Evolutionary conservation across 1,140 invertebrate genomes (phyloP).

Genomic region (Bicyclus anynana): DNA sequence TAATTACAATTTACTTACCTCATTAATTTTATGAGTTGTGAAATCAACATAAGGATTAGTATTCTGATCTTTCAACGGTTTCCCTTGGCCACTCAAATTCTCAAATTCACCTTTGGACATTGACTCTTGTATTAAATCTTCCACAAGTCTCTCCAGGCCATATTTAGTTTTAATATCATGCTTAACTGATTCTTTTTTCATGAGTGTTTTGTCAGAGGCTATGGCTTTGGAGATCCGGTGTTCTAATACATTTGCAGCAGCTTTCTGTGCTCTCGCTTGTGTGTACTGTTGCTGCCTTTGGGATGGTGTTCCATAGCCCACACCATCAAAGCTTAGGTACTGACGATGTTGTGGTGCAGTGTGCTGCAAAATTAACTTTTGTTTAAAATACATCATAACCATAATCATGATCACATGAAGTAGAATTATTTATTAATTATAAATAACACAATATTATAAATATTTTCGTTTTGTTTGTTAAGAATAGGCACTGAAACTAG

Average conservation of each 20-base stretch:
- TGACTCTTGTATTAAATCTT: conserved; percentile 93
- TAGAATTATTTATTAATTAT: too few species aligned
- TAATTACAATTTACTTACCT: conserved; percentile 73
- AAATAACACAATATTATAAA: too few species aligned
- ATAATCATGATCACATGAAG: too few species aligned
- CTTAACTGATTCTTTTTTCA: conserved; percentile 80
- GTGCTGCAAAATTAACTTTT: conserved; percentile 79
- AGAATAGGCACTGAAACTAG: too few species aligned
- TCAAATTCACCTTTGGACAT: conserved; percentile 93
- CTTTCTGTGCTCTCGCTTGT: conserved; percentile 83
- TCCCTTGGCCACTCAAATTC: conserved; percentile 88
- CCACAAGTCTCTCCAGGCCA: conserved; percentile 91
- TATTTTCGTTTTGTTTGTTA: too few species aligned
- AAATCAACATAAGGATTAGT: conserved; percentile 92
- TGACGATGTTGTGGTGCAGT: conserved; percentile 93
- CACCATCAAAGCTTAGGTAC: conserved; percentile 88
- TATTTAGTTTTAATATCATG: conserved; percentile 85
- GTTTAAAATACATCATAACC: too few species aligned
- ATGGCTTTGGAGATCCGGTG: conserved; percentile 84
- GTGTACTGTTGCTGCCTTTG: conserved; percentile 87
- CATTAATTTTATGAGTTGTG: conserved; percentile 92
- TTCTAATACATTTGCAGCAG: conserved; percentile 86
- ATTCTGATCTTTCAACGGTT: conserved; percentile 84
- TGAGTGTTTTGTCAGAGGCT: conserved; percentile 82
- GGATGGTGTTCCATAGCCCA: conserved; percentile 86